Evolutionary conservation across 2,888 invertebrate species (phyloP).

Genomic region (Tiliacea citrago): DNA sequence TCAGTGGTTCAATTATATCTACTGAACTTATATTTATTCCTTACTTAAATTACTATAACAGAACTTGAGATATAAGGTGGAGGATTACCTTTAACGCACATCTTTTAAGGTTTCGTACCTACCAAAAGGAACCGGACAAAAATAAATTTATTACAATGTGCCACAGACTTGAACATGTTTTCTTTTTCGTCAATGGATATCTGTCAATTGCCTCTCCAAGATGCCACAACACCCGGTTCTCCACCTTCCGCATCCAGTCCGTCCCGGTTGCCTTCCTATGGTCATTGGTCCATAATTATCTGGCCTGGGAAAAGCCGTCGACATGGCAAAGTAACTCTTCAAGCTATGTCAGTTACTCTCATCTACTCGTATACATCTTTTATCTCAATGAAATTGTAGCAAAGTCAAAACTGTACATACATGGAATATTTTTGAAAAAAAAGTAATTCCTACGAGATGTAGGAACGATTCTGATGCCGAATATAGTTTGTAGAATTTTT

Average conservation of each 20-base stretch:
- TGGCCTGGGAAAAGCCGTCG: too few relatives aligned
- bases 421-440: too few relatives aligned
- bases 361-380: neutral
- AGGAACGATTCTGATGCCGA: too few relatives aligned
- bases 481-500: too few relatives aligned
- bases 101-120: constrained; percentile 42
- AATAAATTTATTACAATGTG: neutral
- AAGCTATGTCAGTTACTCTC: neutral
- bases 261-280: neutral
- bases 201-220: neutral
- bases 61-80: constrained; percentile 32
- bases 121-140: constrained; percentile 16
- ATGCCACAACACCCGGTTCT: neutral
- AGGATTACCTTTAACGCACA: constrained; percentile 29
- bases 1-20: constrained; percentile 31
- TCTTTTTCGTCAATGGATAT: neutral
- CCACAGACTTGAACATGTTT: neutral
- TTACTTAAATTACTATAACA: constrained; percentile 19
- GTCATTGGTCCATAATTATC: neutral
- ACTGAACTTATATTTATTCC: constrained; percentile 29
- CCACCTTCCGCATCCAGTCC: neutral
- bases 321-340: neutral
- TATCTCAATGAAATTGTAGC: too few relatives aligned
- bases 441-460: too few relatives aligned
- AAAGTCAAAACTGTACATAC: too few relatives aligned